Evolutionary conservation across 2,113 vertebrate genomes (phyloP), one percentile per base, ranked within the genome.

Genomic region (Proteles cristata): DNA sequence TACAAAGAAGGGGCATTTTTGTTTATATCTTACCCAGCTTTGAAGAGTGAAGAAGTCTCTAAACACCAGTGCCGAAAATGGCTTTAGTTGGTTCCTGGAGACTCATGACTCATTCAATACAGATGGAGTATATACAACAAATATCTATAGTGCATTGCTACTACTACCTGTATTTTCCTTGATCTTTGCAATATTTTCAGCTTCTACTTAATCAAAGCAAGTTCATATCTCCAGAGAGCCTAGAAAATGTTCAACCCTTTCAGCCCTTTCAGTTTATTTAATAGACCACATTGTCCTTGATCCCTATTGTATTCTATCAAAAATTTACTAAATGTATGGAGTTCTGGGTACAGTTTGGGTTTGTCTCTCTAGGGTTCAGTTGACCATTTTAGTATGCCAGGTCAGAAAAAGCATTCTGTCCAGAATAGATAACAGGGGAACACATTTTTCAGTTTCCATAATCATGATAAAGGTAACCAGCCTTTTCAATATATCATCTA

Each of bases 381-480:
- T 97, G 86, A 97, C 92, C 77, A 50, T 87, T 98, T 96, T 61
- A 26, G 45, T 86, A n/a, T 1, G 2, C 33, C 48, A 92, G 83
- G 88, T 96, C 69, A 97, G 92, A 65, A 97, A 96, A 96, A 97
- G 28, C 21, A 9, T 80, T 97, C 96, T 94, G 93, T 95, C 45
- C 55, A 33, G 61, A 94, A 76, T 19, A 97, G 96, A 95, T 93
- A 98, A 93, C 53, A 89, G 84, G 82, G 96, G 90, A 97, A 89
- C 69, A 92, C 48, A 45, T 96, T 94, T 96, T 98, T 96, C 48
- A 90, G 95, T 92, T 98, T 97, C 92, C 45, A 58, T 98, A 97
- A 97, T 98, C 87, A 93, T 97, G 92, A 97, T 89, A 95, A 98
- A 98, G 97, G 69, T 83, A 97, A 97, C 91, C 80, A 97, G 93